A percentile compares a stretch with the other conserved stretches of the same genome.
Evolutionary conservation across 2,797 vertebrate species (phyloP).

Genomic region (Zalophus californianus): DNA sequence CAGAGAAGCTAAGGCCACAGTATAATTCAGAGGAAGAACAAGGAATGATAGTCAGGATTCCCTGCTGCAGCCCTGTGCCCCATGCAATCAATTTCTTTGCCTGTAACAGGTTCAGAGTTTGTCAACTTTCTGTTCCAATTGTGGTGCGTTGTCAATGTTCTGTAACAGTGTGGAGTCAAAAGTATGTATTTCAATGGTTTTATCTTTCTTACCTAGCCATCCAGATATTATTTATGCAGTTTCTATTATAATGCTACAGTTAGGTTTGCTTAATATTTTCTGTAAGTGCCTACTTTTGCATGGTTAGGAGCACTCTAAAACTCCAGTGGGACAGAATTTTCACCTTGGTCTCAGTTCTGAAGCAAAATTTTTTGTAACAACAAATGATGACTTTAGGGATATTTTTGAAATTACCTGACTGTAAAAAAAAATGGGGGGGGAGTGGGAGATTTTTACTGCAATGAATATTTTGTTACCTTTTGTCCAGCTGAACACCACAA

Average conservation of each 20-base stretch:
- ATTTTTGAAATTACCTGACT: slow-evolving; percentile 52
- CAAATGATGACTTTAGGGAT: slow-evolving; percentile 47
- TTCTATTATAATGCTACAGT: slow-evolving; percentile 46
- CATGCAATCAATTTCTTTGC: not conserved
- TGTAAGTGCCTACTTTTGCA: slow-evolving; percentile 59
- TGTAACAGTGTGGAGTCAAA: not conserved
- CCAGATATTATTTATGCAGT: slow-evolving; percentile 53
- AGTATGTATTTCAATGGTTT: not conserved
- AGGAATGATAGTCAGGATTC: not conserved
- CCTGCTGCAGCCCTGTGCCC: not conserved
- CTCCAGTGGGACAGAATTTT: slow-evolving; percentile 45
- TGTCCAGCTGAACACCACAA: slow-evolving; percentile 47
- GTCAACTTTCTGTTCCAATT: slow-evolving; percentile 45
- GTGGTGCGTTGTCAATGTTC: not conserved
- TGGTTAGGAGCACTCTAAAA: slow-evolving; percentile 51
- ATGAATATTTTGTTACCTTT: slow-evolving; percentile 61
- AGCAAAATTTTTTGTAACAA: slow-evolving; percentile 2
- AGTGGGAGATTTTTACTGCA: not conserved
- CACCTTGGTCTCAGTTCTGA: slow-evolving; percentile 43
- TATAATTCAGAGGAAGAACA: not conserved
- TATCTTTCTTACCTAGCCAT: slow-evolving; percentile 56
- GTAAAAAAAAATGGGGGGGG: not conserved
- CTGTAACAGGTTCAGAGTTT: not conserved
- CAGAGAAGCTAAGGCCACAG: not conserved
- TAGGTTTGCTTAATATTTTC: slow-evolving; percentile 68